Base-by-base conservation (phyloP, 2,113 vertebrate genomes). In the Cynoglossus semilaevis region DNA sequence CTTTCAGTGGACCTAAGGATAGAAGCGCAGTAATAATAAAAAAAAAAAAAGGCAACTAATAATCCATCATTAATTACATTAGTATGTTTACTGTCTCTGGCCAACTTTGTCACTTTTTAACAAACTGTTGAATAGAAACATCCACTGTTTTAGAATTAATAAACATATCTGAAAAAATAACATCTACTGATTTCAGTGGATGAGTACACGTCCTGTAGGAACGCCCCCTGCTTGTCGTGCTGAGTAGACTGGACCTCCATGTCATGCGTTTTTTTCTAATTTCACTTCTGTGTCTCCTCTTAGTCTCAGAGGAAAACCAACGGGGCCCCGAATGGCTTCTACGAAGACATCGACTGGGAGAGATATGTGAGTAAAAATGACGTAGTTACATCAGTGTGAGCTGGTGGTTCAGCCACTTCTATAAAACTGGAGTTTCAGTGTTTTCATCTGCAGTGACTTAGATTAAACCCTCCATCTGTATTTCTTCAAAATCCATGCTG, bases 341-440 rank as follows among this genome's bases (percentile, higher is more conserved):
- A 93, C 4, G 94, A 91, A 0, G 97, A 99, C 84, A 98, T 99
- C 18, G 97, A 98, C 87, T 99, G 97, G 97, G 96, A 99, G 51
- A 90, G 97, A 96, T 99, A 97, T 0, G 97, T 99, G 82, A 98
- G 95, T 93, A 83, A 36, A 40, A n/a, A 15, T 17, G 15, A 6
- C 2, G 41, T 22, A 18, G 29, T 47, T 56, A 17, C 3, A 0
- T 15, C 38, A 4, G 37, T 16, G 72, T 74, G 15, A 41, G 41
- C 7, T 15, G 4, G 16, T 38, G 9, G 4, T 44, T 56, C n/a
- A 15, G 1, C 5, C 42, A 41, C 5, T 8, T 52, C 0, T 3
- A 19, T 9, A 8, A 14, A 29, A 13, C 16, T 38, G 0, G 2
- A 38, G 47, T 13, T 45, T 37, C 11, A 38, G 29, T 55, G 43